A percentile compares a stretch with the other conserved stretches of the same genome.
Evolutionary conservation across 2,113 vertebrate genomes (phyloP).

Genomic region (Rhinoptilus africanus): DNA sequence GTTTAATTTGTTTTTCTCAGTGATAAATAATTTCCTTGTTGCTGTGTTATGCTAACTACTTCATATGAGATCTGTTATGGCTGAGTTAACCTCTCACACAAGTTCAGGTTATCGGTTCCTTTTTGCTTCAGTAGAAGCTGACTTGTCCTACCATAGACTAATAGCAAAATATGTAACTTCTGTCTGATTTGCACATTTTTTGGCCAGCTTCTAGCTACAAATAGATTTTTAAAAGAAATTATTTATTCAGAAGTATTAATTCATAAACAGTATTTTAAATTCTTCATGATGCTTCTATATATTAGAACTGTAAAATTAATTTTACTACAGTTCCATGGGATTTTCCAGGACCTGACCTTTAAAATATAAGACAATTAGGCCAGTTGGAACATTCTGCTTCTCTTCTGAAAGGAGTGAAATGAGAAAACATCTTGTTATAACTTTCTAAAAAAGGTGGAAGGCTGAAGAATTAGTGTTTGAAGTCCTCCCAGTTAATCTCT

Average conservation of each 20-base stretch:
- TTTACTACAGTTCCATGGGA: neutral
- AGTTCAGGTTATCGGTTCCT: neutral
- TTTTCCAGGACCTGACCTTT: constrained; percentile 5
- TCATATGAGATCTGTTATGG: neutral
- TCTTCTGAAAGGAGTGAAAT: neutral
- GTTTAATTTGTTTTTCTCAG: neutral
- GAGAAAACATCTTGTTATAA: neutral
- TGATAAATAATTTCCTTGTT: neutral
- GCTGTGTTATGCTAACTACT: neutral
- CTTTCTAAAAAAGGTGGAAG: neutral
- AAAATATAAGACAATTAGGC: neutral
- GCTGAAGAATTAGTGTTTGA: neutral
- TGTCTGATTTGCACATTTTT: neutral
- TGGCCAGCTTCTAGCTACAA: neutral
- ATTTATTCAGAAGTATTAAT: neutral
- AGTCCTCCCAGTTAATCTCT: neutral
- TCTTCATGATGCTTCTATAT: neutral
- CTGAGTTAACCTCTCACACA: neutral
- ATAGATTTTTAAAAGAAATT: neutral
- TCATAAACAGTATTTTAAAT: neutral
- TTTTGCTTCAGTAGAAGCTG: neutral
- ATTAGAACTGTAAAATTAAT: neutral
- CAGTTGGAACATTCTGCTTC: neutral
- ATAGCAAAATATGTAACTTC: neutral
- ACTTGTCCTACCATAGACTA: neutral